Base-by-base conservation (phyloP, 2,113 vertebrate species). In the Hyaena hyaena region DNA sequence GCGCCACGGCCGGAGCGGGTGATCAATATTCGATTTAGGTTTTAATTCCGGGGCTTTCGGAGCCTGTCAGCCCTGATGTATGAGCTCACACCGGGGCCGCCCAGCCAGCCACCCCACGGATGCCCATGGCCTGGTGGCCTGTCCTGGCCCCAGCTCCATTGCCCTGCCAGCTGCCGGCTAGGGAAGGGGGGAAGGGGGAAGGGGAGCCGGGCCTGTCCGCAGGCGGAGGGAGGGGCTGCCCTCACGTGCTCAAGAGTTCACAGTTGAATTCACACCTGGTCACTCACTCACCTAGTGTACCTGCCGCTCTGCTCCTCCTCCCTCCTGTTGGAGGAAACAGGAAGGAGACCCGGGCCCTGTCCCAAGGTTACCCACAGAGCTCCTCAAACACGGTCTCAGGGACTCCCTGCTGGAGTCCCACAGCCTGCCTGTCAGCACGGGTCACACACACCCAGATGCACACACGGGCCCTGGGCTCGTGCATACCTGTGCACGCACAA, bases 21-120 rank as follows among this genome's bases (percentile, higher is more conserved):
- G 99, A 99, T 99, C 99, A 99, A 99, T 99, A 99, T 99, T 99
- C 99, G 99, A 99, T 99, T 99, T 99, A 99, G 99, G 99, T 99
- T 99, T 99, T 99, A 99, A 99, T 99, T 99, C 99, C 99, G 99
- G 99, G 99, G 99, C 99, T 99, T 99, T 99, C 99, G 99, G 99
- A 99, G 99, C 99, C 99, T 99, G 99, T 99, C 99, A 99, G 99
- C 99, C 99, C 98, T 99, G 99, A 99, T 99, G 99, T 99, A 99
- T 99, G 99, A 99, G 99, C 98, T 98, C 97, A 98, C 97, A 97
- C 97, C 33, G 63, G 97, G 97, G 98, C 98, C 84, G 98, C 97
- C 98, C 96, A 97, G 96, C 96, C 96, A 97, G 97, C 97, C 96
- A 97, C 97, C 98, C 97, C 81, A 97, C 88, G 0, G 73, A 95